phyloP scores from a whole-genome alignment of 2,888 invertebrate species.

The Periphyllus acericola region DNA sequence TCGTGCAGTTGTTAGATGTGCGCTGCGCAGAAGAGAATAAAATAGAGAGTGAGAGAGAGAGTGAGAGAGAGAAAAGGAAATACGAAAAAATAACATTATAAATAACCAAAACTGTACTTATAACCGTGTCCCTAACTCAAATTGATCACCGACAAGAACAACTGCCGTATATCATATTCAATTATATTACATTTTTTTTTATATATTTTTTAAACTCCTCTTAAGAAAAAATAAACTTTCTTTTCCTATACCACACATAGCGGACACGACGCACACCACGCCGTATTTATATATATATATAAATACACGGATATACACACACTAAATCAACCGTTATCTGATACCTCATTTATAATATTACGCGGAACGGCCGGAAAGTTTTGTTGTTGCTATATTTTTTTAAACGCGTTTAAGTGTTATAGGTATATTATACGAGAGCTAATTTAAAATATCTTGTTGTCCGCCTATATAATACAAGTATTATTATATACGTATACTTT shows the following conservation, averaged over 20 bases:
- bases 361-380: conserved; percentile 25
- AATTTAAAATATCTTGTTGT: conserved; percentile 39
- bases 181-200: conserved; percentile 37
- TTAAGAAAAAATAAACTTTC: conserved; percentile 19
- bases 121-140: conserved; percentile 43
- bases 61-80: background rate
- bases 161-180: conserved; percentile 49
- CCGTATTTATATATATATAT: background rate
- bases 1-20: background rate
- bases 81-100: conserved; percentile 19
- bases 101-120: conserved; percentile 36
- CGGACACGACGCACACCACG: too few relatives aligned
- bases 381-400: conserved; percentile 25
- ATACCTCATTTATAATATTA: conserved; percentile 45
- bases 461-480: too few relatives aligned
- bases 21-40: background rate
- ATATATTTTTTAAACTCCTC: background rate
- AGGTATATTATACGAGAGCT: conserved; percentile 3
- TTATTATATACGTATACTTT: background rate
- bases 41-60: background rate
- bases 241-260: background rate
- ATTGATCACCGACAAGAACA: conserved; percentile 50
- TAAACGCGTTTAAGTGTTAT: conserved; percentile 10
- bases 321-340: conserved; percentile 44
- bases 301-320: background rate